phyloP scores from a whole-genome alignment of 2,797 vertebrate genomes.

The Ciconia nigra region DNA sequence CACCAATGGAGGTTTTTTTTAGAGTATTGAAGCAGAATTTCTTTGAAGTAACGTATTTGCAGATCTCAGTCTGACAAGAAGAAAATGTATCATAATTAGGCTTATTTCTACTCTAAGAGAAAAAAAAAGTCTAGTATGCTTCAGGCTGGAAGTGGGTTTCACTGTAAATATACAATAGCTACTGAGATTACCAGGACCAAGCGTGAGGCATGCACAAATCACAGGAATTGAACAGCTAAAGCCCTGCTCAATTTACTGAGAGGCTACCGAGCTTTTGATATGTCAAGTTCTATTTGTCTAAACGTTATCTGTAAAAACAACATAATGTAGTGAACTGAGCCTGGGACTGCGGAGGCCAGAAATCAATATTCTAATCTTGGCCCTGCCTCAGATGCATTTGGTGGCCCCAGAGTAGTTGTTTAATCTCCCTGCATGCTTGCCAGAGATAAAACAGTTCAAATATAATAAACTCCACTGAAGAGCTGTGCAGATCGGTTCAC shows the following conservation, averaged over 20 bases:
- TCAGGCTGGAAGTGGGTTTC: neutral
- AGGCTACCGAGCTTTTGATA: constrained; percentile 20
- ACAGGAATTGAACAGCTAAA: constrained; percentile 36
- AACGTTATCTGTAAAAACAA: constrained; percentile 46
- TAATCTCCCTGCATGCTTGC: neutral
- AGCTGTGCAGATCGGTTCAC: neutral
- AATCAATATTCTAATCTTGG: constrained; percentile 52
- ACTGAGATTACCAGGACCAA: neutral
- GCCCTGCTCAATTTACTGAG: constrained; percentile 36
- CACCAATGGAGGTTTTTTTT: neutral
- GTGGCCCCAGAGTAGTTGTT: neutral
- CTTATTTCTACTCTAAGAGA: neutral
- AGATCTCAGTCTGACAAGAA: neutral
- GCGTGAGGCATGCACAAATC: neutral
- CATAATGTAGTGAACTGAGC: constrained; percentile 36
- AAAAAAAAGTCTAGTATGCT: neutral
- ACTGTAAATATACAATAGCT: constrained; percentile 11
- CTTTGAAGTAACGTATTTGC: constrained; percentile 1
- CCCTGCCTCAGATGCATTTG: neutral
- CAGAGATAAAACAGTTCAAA: constrained; percentile 29
- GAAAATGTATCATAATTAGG: constrained; percentile 38
- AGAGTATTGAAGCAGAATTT: constrained; percentile 9
- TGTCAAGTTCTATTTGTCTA: constrained; percentile 59
- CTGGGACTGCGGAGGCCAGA: neutral
- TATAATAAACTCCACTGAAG: neutral